A percentile compares a stretch with the other conserved stretches of the same genome.
These are phyloP conservation scores for Polypterus bichir DNA, from an alignment of 2,113 vertebrate genomes.

Conservation along the genomic window DNA sequence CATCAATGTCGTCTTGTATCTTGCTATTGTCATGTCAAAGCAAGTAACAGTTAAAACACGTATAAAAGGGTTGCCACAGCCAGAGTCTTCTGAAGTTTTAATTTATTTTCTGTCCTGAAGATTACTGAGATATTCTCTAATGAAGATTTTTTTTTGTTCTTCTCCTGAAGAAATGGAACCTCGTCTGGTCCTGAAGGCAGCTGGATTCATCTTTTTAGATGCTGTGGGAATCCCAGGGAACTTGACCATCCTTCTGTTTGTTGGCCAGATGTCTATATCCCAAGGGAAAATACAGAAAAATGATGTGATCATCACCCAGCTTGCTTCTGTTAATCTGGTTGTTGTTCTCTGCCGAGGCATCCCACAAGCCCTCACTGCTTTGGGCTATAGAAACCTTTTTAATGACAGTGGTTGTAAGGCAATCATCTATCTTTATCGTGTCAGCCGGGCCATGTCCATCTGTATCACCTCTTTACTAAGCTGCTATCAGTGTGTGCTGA, in stretches of 20 bases:
- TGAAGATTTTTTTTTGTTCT: too few species aligned
- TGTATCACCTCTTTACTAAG: slow-evolving; percentile 20
- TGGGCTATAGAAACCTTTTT: slow-evolving; percentile 6
- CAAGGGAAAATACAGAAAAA: slow-evolving; percentile 14
- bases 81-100: too few species aligned
- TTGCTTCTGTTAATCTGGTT: slow-evolving; percentile 16
- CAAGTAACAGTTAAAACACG: too few species aligned
- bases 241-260: slow-evolving; percentile 10
- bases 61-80: too few species aligned
- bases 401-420: slow-evolving; percentile 20
- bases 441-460: slow-evolving; percentile 18
- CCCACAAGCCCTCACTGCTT: slow-evolving; percentile 14
- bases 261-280: slow-evolving; percentile 7
- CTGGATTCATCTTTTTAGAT: slow-evolving; percentile 15
- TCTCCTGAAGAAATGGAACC: slow-evolving; percentile 1
- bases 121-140: too few species aligned
- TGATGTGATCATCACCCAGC: slow-evolving; percentile 14
- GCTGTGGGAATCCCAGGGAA: slow-evolving; percentile 20
- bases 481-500: slow-evolving; percentile 16
- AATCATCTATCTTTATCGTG: slow-evolving; percentile 18
- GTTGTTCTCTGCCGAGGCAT: slow-evolving; percentile 17
- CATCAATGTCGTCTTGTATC: too few species aligned
- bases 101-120: too few species aligned
- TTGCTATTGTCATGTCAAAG: too few species aligned
- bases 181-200: slow-evolving; percentile 14